Conservation (phyloP, 2,797 vertebrate species). For the Acanthiza pusilla region DNA sequence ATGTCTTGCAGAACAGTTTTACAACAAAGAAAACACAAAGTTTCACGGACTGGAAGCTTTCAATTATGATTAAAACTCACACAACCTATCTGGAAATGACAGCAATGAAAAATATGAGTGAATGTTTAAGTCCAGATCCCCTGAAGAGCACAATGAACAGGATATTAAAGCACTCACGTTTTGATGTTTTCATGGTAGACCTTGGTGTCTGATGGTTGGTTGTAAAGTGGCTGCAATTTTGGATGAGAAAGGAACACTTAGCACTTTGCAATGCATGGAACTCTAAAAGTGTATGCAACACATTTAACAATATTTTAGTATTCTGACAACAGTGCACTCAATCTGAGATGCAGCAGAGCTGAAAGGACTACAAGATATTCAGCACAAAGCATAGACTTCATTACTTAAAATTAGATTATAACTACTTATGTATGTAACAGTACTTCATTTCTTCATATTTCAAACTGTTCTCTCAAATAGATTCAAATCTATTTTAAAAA, state of each 20-base stretch:
- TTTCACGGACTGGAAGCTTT: background rate
- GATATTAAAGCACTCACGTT: conserved; percentile 85
- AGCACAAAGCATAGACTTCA: background rate
- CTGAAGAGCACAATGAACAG: background rate
- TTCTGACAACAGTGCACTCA: background rate
- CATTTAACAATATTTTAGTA: background rate
- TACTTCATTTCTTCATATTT: background rate
- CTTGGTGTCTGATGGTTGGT: conserved; percentile 98
- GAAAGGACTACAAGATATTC: background rate
- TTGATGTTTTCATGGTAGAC: conserved; percentile 99
- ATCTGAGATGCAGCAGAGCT: background rate
- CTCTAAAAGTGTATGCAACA: background rate
- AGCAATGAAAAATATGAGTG: background rate
- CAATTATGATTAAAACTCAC: background rate
- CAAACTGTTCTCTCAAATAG: background rate
- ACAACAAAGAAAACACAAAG: background rate
- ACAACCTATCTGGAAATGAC: background rate
- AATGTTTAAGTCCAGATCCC: background rate
- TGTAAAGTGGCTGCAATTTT: conserved; percentile 89
- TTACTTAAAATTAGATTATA: background rate
- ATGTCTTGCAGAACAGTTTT: background rate
- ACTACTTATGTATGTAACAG: background rate
- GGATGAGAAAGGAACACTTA: conserved; percentile 1
- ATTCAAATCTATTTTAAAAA: background rate
- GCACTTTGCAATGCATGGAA: background rate